Evolutionary conservation across 2,113 vertebrate genomes (phyloP), one percentile per base, ranked within the genome.

Genomic region (Ictidomys tridecemlineatus): DNA sequence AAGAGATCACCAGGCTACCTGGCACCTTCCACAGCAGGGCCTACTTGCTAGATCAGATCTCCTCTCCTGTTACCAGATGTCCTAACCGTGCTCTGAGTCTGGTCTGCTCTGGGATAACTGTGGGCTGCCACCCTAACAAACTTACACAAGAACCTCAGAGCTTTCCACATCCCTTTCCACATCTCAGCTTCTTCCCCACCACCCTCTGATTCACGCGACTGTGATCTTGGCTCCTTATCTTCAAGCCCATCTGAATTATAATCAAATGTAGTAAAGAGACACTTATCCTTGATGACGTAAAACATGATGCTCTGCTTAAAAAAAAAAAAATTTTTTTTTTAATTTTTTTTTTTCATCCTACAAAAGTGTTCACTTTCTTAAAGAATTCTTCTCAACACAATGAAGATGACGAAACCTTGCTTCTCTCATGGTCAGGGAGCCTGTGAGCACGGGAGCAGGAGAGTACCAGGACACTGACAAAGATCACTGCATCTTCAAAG

Each of bases 381-480:
- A 89, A 73, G 10, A 85, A 61, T 73, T 93, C 42, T 84, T 88
- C 65, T 73, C 6, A 63, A 91, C 96, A 80, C 83, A 67, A 95
- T 58, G 30, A 58, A 58, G 56, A 79, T 48, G 30, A 87, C 20
- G 39, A 89, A 79, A 63, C 1, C 37, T 5, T 67, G 28, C 37
- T 72, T 84, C 34, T 83, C 34, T 79, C 18, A 5, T 12, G 39
- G 39, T 78, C 17, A 94, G 84, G 53, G 10, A 74, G 24, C 37
- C 42, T 53, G n/a, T 34, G 65, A 77, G 5, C 26, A 65, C 4
- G 22, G 24, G 12, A 80, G 12, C 51, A 53, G 37, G 51, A 69
- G 13, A 85, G 34, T 18, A 78, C 51, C 51, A 85, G 82, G 56
- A 78, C 85, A 85, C 4, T 0, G 28, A 77, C 39, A 30, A 85